Evolutionary conservation across 1,140 invertebrate species (phyloP).

Genomic region (Bombus fervidus): DNA sequence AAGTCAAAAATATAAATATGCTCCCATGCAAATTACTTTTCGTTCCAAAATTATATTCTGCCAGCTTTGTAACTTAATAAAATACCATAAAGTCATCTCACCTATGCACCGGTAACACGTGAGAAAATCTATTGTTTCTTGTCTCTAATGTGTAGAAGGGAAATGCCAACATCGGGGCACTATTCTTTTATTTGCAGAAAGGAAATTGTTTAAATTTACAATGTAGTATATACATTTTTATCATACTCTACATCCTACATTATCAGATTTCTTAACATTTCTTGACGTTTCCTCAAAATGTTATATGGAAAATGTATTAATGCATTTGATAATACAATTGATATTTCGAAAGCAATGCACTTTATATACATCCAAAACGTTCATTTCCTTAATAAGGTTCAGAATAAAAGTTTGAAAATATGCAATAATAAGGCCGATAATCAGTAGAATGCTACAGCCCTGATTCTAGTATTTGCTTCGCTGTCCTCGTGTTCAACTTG

Average conservation of each 20-base stretch:
- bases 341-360: neutral
- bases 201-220: constrained; percentile 26
- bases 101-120: constrained; percentile 9
- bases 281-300: neutral
- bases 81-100: neutral
- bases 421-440: too few relatives aligned
- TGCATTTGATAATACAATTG: neutral
- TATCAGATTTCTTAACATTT: neutral
- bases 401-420: neutral
- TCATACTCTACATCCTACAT: neutral
- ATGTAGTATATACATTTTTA: neutral
- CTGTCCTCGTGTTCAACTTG: constrained; percentile 52
- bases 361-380: neutral
- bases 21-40: neutral
- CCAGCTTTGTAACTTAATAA: neutral
- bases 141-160: constrained; percentile 18
- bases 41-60: neutral
- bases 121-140: constrained; percentile 57
- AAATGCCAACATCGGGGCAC: constrained; percentile 17
- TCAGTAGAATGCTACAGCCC: constrained; percentile 43
- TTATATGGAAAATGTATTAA: neutral
- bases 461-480: constrained; percentile 61
- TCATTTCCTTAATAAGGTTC: neutral
- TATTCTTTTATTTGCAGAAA: constrained; percentile 1
- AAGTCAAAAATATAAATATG: neutral